Base-by-base conservation (phyloP, 2,888 invertebrate species). In the Congeria kusceri region DNA sequence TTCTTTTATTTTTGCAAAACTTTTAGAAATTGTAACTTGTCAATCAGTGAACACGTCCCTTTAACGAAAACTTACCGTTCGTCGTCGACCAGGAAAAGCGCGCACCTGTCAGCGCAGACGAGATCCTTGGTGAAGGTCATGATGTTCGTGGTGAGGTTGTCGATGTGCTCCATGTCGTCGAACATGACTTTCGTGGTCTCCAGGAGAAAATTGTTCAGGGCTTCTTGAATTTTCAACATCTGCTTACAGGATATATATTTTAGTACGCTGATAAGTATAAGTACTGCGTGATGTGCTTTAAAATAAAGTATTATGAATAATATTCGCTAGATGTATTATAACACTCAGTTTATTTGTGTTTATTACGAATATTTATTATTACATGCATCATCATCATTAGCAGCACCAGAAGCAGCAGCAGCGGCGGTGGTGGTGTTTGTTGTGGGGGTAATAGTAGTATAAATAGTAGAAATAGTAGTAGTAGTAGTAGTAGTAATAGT, bases 41-140 rank as follows among this genome's bases (percentile, higher is more conserved):
- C n/a, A n/a, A n/a, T n/a, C n/a, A n/a, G n/a, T n/a, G n/a, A n/a
- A n/a, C n/a, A n/a, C n/a, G n/a, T n/a, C n/a, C n/a, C n/a, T n/a
- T n/a, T n/a, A n/a, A n/a, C n/a, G n/a, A n/a, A n/a, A 39, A 13
- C 59, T 18, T 72, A 80, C 80, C 77, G 70, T 56, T 88, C 88
- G 15, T 86, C 80, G 65, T 91, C 89, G 5, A 90, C 86, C 3
- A 91, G 77, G 64, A 90, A 91, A 65, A 91, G 64, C 4, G 89
- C 76, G 66, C 88, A 88, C 3, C 90, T 76, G 58, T 90, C 90
- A 9, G 91, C 90, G 11, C 81, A 65, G 25, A 91, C 89, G 32
- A 90, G 85, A 46, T 90, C 85, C 72, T 91, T 90, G 47, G 90
- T 87, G 75, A 84, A 88, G 61, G 86, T 86, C 87, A 90, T 88